Conservation (phyloP, 2,888 invertebrate species). For the Caenorhabditis sp. region DNA sequence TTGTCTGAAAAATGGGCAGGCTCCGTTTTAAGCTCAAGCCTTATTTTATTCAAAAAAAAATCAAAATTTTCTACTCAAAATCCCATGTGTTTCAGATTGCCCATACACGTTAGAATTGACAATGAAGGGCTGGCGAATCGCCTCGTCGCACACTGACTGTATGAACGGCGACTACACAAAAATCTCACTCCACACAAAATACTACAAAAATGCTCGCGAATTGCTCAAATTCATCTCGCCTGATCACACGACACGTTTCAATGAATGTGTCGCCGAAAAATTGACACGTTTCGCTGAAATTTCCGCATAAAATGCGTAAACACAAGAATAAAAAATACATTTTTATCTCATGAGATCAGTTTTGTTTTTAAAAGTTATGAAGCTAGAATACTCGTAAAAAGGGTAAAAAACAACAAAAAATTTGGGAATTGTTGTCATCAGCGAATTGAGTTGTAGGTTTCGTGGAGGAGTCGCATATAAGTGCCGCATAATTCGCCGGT, state of each 20-base stretch:
- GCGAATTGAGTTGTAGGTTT: conserved; percentile 37
- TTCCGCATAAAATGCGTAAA: neutral
- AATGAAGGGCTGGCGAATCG: conserved; percentile 71
- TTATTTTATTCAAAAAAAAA: neutral
- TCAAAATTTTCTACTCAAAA: neutral
- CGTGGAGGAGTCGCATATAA: conserved; percentile 55
- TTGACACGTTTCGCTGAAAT: conserved; percentile 42
- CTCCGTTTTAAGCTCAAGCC: neutral
- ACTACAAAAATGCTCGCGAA: conserved; percentile 84
- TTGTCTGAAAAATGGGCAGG: too few species aligned
- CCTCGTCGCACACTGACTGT: conserved; percentile 64
- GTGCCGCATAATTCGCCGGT: conserved; percentile 63
- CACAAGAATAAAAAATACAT: too few species aligned
- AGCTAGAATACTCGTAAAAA: too few species aligned
- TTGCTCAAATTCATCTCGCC: conserved; percentile 81
- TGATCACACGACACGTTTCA: conserved; percentile 66
- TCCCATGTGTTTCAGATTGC: conserved; percentile 67
- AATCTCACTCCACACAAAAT: conserved; percentile 72
- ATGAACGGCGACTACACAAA: conserved; percentile 69
- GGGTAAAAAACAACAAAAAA: too few species aligned
- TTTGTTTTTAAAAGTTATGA: too few species aligned
- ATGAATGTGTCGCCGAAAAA: conserved; percentile 60
- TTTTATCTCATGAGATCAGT: too few species aligned
- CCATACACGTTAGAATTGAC: conserved; percentile 82
- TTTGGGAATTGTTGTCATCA: too few species aligned